Percentiles rank a stretch among this genome's conserved stretches.
Evolutionary conservation across 2,888 invertebrate species (phyloP).

Genomic region (Hirtodrosophila trivittata): DNA sequence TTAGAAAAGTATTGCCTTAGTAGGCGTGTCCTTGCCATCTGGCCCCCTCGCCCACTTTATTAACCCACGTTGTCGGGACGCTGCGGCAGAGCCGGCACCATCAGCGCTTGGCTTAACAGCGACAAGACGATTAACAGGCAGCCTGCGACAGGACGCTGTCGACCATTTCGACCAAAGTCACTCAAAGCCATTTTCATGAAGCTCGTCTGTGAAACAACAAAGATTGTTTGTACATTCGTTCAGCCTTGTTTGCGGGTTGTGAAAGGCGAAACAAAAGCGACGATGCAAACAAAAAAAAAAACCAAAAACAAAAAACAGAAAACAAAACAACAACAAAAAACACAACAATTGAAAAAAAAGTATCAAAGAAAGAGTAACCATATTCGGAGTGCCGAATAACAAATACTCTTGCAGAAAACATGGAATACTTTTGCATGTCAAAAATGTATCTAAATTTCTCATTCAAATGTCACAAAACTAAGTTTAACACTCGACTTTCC

Average conservation of each 20-base stretch:
- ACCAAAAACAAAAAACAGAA: constrained; percentile 20
- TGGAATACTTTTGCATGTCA: too few relatives aligned
- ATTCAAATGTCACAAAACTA: too few relatives aligned
- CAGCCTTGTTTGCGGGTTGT: constrained; percentile 68
- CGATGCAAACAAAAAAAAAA: constrained; percentile 58
- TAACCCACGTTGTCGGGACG: constrained; percentile 81
- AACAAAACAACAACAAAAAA: constrained; percentile 16
- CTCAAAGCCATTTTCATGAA: constrained; percentile 80
- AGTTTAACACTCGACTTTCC: too few relatives aligned
- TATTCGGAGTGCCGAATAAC: neutral
- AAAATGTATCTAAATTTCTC: too few relatives aligned
- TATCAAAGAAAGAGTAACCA: constrained; percentile 8
- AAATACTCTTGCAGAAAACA: too few relatives aligned
- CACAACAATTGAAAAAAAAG: constrained; percentile 13
- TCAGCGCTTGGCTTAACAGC: constrained; percentile 64
- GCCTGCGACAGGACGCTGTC: constrained; percentile 57
- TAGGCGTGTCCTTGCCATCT: constrained; percentile 41
- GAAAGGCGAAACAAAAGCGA: constrained; percentile 69
- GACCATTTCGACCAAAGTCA: constrained; percentile 63
- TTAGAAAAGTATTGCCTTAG: constrained; percentile 63
- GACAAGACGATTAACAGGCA: constrained; percentile 78
- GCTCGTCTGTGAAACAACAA: constrained; percentile 54
- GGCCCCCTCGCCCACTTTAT: constrained; percentile 56
- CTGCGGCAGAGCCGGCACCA: constrained; percentile 79
- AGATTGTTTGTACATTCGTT: constrained; percentile 46